Evolutionary conservation across 1,140 invertebrate species (phyloP), one percentile per base, ranked within the genome.

Genomic region (Mercenaria mercenaria): DNA sequence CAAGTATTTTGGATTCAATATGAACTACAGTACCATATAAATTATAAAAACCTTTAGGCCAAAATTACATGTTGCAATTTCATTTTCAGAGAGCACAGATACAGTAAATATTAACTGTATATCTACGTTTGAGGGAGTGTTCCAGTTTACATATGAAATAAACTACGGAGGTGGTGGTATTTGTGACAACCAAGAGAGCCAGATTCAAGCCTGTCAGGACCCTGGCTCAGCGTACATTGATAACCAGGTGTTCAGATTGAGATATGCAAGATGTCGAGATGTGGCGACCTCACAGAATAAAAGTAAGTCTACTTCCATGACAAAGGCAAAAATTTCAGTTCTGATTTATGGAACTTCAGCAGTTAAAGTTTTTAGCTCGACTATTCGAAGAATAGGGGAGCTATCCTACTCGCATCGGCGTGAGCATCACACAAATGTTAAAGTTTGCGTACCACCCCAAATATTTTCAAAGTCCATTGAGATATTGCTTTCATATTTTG

Each of bases 231-330:
- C 99, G 96, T 97, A 99, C 59, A 99, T 99, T 91, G 98, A 98
- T 41, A 99, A 99, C 96, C 98, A 99, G 95, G 99, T 99, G 94
- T 99, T 99, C 93, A 98, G 98, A 93, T 99, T 99, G 84, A 99
- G 98, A 11, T 99, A 99, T 95, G 98, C 98, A 88, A 97, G 97
- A 94, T 99, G 99, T 96, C 96, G 97, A 72, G 98, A 98, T 72
- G 98, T 98, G 96, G 96, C 97, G 52, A 98, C 97, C 50, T 99
- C 98, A 3, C 98, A 98, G 96, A 98, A 98, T 96, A 98, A 98
- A 96, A 96, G 98, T 98, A 95, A 96, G 95, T 94, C 64, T n/a
- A n/a, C n/a, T n/a, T n/a, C n/a, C n/a, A 91, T n/a, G 32, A 37
- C 11, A 50, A 23, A 11, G 10, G 18, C 13, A 77, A 34, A 47